A percentile compares a stretch with the other conserved stretches of the same genome.
Evolutionary conservation across 2,888 invertebrate species (phyloP).

Genomic region (Apoda limacodes): DNA sequence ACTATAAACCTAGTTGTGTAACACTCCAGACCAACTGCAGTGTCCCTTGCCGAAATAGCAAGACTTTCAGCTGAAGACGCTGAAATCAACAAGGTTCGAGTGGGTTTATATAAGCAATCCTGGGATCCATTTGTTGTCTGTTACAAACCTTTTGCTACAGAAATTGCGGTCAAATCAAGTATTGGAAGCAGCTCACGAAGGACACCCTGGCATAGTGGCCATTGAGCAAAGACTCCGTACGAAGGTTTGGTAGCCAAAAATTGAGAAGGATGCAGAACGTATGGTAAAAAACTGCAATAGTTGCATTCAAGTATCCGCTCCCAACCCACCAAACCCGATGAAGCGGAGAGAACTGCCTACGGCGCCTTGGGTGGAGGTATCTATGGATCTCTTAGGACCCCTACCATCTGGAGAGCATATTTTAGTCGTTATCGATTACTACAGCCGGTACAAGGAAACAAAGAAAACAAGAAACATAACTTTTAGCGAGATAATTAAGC

Average conservation of each 20-base stretch:
- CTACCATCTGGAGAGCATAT: no score
- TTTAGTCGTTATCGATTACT: no score
- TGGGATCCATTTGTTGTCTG: conserved; percentile 18
- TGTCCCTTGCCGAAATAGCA: no score
- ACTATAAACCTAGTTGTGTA: no score
- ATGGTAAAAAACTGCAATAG: conserved; percentile 15
- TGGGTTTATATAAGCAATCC: conserved; percentile 9
- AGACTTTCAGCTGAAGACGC: conserved; percentile 2
- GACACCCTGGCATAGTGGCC: conserved; percentile 30
- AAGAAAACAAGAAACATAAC: background rate
- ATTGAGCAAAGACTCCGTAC: conserved; percentile 30
- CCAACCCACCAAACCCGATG: conserved; percentile 13
- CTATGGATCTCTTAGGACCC: conserved; percentile 20
- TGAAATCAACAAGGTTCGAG: conserved; percentile 9
- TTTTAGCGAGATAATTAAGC: background rate
- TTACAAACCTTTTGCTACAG: conserved; percentile 22
- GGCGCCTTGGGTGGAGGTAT: no score
- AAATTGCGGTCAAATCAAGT: conserved; percentile 21
- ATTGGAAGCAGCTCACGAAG: conserved; percentile 22
- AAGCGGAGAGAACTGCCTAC: no score
- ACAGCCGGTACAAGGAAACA: background rate
- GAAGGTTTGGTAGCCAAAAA: conserved; percentile 40
- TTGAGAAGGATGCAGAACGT: no score
- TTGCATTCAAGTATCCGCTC: conserved; percentile 17
- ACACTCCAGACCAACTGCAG: no score